Conservation (phyloP, 2,888 invertebrate species). For the Phortica magna region DNA sequence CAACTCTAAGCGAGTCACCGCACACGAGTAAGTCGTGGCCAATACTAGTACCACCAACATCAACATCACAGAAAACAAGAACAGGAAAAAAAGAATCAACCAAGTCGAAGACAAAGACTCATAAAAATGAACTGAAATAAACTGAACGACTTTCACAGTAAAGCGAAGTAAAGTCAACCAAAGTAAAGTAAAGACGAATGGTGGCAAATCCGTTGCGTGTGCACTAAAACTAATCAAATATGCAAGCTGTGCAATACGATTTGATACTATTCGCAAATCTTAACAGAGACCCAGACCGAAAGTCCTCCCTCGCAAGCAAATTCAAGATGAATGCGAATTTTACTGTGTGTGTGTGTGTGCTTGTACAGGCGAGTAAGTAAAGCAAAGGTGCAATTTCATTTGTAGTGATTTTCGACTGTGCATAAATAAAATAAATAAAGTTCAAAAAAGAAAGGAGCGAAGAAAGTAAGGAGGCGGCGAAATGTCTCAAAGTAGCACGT, state of each 20-base stretch:
- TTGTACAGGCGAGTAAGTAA: constrained; percentile 13
- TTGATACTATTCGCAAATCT: background rate
- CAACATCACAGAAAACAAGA: background rate
- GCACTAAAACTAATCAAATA: constrained; percentile 33
- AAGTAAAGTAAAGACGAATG: background rate
- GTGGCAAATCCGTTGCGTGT: background rate
- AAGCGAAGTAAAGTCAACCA: background rate
- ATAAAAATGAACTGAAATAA: constrained; percentile 23
- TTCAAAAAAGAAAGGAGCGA: background rate
- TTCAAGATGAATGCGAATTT: constrained; percentile 22
- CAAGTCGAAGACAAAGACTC: background rate
- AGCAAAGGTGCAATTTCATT: constrained; percentile 44
- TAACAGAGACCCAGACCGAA: background rate
- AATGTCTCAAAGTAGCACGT: background rate
- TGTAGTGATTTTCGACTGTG: constrained; percentile 43
- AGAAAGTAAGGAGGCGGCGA: background rate
- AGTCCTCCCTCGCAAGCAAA: background rate
- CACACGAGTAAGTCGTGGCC: constrained; percentile 11
- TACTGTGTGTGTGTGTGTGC: background rate
- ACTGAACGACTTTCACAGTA: background rate
- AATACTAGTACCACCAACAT: too few species aligned
- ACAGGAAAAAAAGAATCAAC: background rate
- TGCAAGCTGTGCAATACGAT: constrained; percentile 25
- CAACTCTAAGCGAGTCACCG: constrained; percentile 15
- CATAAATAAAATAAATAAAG: constrained; percentile 48